Percentiles rank a stretch among this genome's conserved stretches.
Conservation (phyloP, 2,888 invertebrate genomes). For the Scrobipalpa costella region DNA sequence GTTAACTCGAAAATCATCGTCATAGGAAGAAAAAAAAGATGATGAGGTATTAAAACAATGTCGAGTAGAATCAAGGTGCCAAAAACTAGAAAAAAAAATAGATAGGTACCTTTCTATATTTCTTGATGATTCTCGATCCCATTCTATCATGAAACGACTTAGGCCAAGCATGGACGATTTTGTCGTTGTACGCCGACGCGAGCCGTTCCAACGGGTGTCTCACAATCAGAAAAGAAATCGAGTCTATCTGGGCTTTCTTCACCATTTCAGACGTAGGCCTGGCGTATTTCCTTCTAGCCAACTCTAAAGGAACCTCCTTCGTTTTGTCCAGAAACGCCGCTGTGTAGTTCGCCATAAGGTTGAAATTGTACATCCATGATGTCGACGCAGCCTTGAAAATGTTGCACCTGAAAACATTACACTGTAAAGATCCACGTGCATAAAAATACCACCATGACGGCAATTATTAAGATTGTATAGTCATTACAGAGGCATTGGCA, state of each 20-base stretch:
- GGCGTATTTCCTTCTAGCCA: conserved; percentile 90
- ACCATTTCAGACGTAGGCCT: conserved; percentile 87
- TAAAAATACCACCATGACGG: neutral
- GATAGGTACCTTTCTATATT: conserved; percentile 83
- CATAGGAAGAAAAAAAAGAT: too few species aligned
- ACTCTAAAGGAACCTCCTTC: conserved; percentile 87
- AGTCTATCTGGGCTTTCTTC: conserved; percentile 86
- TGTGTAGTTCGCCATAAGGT: conserved; percentile 90
- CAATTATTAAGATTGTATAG: neutral
- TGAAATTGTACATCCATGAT: conserved; percentile 96
- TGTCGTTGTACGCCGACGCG: conserved; percentile 91
- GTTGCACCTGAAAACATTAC: conserved; percentile 82
- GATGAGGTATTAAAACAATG: too few species aligned
- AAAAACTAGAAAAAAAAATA: too few species aligned
- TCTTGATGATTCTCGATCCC: conserved; percentile 88
- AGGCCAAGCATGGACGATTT: conserved; percentile 90
- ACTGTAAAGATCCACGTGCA: neutral
- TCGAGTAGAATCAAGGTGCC: too few species aligned
- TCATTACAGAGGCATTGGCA: neutral
- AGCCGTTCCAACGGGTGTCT: conserved; percentile 90
- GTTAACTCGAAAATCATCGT: too few species aligned
- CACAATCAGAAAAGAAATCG: conserved; percentile 90
- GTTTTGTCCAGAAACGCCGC: conserved; percentile 88
- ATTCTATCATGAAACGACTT: conserved; percentile 91
- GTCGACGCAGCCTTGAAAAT: conserved; percentile 93